phyloP scores from a whole-genome alignment of 2,113 vertebrate genomes.

The Tauraco erythrolophus region DNA sequence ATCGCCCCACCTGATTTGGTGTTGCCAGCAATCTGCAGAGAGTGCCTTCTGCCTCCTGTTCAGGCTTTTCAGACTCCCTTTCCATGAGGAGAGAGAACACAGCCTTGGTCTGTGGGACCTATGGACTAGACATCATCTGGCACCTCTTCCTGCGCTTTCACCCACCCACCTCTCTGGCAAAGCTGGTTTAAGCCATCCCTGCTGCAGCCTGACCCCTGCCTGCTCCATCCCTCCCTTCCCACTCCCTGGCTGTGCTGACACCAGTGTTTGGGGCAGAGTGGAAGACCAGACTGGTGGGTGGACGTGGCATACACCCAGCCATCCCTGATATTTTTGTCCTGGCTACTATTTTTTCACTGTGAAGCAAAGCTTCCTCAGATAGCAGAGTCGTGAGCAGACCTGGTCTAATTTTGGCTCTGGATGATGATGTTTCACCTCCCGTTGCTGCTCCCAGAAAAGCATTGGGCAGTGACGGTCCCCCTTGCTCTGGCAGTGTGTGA shows the following conservation, averaged over 20 bases:
- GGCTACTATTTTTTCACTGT: background rate
- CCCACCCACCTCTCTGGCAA: background rate
- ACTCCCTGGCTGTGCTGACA: background rate
- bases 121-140: background rate
- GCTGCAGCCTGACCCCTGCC: background rate
- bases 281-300: background rate
- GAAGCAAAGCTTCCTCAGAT: background rate
- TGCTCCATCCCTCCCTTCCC: background rate
- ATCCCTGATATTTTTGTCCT: background rate
- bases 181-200: background rate
- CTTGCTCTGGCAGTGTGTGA: background rate
- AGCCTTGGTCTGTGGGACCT: background rate
- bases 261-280: background rate
- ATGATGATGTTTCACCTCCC: rapidly evolving
- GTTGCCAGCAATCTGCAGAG: background rate
- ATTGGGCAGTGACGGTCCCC: rapidly evolving
- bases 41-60: background rate
- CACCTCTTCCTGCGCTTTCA: background rate
- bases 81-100: background rate
- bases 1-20: background rate
- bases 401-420: background rate
- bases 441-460: background rate
- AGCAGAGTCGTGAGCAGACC: background rate
- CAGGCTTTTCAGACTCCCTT: background rate
- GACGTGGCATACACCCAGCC: background rate